Percentiles rank a stretch among this genome's conserved stretches.
These are phyloP conservation scores for Eupithecia dodoneata DNA, from an alignment of 2,888 invertebrate species.

Conservation along the genomic window DNA sequence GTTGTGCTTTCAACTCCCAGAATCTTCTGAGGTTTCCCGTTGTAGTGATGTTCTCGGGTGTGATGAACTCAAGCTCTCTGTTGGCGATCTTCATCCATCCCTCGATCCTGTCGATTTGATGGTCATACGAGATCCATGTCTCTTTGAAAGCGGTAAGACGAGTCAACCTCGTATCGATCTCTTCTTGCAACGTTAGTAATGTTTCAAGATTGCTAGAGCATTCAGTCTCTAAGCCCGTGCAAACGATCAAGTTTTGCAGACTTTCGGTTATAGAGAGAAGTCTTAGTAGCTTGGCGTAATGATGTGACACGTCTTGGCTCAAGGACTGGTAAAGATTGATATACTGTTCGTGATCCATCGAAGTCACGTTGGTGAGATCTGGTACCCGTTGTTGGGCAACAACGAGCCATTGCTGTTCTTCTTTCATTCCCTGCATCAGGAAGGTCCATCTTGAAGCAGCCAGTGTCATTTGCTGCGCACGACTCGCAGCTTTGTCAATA, in stretches of 20 bases:
- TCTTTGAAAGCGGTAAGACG: slow-evolving; percentile 90
- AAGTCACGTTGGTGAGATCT: slow-evolving; percentile 90
- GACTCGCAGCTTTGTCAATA: slow-evolving; percentile 91
- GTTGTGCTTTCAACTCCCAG: slow-evolving; percentile 95
- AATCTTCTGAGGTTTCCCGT: slow-evolving; percentile 91
- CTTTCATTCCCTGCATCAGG: slow-evolving; percentile 91
- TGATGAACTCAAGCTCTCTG: slow-evolving; percentile 87
- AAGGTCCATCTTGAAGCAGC: slow-evolving; percentile 94
- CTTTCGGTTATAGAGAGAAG: slow-evolving; percentile 89
- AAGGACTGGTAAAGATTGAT: slow-evolving; percentile 92
- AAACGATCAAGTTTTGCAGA: slow-evolving; percentile 89
- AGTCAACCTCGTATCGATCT: slow-evolving; percentile 89
- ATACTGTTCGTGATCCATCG: slow-evolving; percentile 93
- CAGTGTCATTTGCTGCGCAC: slow-evolving; percentile 92
- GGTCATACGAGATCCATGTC: slow-evolving; percentile 90
- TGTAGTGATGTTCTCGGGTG: slow-evolving; percentile 85
- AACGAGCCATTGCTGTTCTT: slow-evolving; percentile 92
- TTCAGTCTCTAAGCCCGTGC: slow-evolving; percentile 89
- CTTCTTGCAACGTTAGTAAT: slow-evolving; percentile 89
- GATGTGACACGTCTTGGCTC: slow-evolving; percentile 90
- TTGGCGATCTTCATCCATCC: slow-evolving; percentile 90
- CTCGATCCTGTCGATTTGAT: slow-evolving; percentile 89
- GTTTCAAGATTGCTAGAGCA: slow-evolving; percentile 89
- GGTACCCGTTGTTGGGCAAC: slow-evolving; percentile 94
- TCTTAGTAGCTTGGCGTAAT: slow-evolving; percentile 90